These are phyloP conservation scores for Colistium nudipinnis DNA, from an alignment of 2,113 vertebrate species.

Conservation along the genomic window DNA sequence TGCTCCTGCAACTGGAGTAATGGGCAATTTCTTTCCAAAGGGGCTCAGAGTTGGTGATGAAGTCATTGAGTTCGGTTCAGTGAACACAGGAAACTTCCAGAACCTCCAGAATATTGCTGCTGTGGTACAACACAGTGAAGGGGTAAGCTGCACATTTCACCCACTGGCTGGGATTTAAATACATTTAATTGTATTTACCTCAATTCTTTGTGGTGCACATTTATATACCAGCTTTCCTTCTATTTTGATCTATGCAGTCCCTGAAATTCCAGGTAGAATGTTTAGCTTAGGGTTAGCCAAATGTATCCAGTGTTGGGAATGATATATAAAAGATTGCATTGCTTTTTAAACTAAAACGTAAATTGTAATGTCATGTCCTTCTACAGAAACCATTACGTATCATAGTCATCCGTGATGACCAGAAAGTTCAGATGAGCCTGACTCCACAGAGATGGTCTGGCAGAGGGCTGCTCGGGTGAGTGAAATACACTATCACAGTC, in stretches of 20 bases:
- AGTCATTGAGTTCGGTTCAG: constrained; percentile 92
- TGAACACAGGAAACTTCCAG: constrained; percentile 91
- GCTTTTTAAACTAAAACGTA: background rate
- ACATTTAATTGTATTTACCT: background rate
- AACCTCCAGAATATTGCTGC: constrained; percentile 90
- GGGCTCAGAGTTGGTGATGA: constrained; percentile 90
- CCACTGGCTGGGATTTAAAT: background rate
- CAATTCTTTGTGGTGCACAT: background rate
- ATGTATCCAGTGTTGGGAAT: no score
- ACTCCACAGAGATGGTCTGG: constrained; percentile 92
- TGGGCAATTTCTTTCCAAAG: constrained; percentile 68
- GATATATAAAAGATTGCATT: background rate
- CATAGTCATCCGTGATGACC: constrained; percentile 84
- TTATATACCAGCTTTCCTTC: background rate
- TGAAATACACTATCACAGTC: background rate
- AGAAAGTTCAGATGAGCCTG: constrained; percentile 85
- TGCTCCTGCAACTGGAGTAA: background rate
- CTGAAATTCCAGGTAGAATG: background rate
- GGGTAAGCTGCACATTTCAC: constrained; percentile 80
- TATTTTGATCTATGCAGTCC: background rate
- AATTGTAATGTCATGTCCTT: constrained; percentile 18
- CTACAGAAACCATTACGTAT: constrained; percentile 88
- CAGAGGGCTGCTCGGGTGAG: constrained; percentile 93
- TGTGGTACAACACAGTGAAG: constrained; percentile 95
- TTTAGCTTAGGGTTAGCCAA: no score